Conservation (phyloP, 2,888 invertebrate species). For the Aphodius granarius region DNA sequence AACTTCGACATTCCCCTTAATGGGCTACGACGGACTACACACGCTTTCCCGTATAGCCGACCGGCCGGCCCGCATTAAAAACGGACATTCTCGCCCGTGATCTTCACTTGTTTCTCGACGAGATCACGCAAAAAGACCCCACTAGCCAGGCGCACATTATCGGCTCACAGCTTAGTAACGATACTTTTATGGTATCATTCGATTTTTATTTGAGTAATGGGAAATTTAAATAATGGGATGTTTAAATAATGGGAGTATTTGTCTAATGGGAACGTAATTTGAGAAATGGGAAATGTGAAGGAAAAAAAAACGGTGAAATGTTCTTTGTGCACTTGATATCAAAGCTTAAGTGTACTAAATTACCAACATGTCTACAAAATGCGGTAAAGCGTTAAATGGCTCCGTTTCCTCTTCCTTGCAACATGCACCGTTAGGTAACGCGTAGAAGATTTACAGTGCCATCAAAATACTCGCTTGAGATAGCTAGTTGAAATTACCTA, state of each 20-base stretch:
- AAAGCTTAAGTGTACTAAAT: neutral
- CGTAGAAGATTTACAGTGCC: neutral
- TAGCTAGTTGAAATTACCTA: neutral
- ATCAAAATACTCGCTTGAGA: no score
- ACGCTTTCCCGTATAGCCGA: neutral
- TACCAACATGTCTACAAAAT: neutral
- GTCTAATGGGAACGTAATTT: no score
- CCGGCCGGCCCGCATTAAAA: neutral
- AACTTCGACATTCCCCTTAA: conserved; percentile 6
- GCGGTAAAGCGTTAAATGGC: neutral
- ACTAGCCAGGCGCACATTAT: neutral
- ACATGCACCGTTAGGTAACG: neutral
- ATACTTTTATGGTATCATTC: neutral
- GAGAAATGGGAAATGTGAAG: no score
- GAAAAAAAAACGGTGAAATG: no score
- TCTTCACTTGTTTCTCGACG: neutral
- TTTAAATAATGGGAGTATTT: no score
- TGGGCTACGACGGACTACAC: neutral
- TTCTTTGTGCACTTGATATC: neutral
- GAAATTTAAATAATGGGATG: neutral
- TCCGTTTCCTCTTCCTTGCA: neutral
- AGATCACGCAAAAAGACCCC: neutral
- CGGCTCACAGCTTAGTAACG: neutral
- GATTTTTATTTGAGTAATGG: neutral
- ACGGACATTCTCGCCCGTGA: neutral